A percentile compares a stretch with the other conserved stretches of the same genome.
Evolutionary conservation across 2,888 invertebrate genomes (phyloP).

Genomic region (Deilephila porcellus): DNA sequence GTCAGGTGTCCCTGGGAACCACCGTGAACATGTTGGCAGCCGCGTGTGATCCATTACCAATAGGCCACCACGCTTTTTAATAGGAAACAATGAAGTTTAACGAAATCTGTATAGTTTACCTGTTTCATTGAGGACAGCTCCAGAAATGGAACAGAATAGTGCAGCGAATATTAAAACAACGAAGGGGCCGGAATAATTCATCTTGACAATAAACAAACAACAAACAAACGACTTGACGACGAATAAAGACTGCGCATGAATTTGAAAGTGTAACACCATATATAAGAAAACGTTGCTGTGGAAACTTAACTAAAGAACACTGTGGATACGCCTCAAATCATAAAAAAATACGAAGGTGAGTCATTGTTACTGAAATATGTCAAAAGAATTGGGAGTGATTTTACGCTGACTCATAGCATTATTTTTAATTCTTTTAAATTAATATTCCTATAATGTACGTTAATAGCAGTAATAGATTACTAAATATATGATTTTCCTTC

Average conservation of each 20-base stretch:
- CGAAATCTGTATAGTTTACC: not conserved
- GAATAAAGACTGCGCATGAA: not conserved
- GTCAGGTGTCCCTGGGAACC: too few species aligned
- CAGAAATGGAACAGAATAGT: not conserved
- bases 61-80: too few species aligned
- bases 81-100: not conserved
- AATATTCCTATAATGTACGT: too few species aligned
- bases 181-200: not conserved
- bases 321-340: not conserved
- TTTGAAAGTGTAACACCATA: not conserved
- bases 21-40: too few species aligned
- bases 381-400: too few species aligned
- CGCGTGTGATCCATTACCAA: too few species aligned
- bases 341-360: too few species aligned
- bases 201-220: not conserved
- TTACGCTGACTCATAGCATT: too few species aligned
- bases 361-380: too few species aligned
- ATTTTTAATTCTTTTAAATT: too few species aligned
- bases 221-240: not conserved
- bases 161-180: not conserved
- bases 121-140: not conserved
- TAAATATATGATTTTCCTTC: too few species aligned
- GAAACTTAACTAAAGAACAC: not conserved
- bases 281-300: not conserved
- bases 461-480: too few species aligned